Evolutionary conservation across 2,113 vertebrate genomes (phyloP), one percentile per base, ranked within the genome.

Genomic region (Rhinoptilus africanus): DNA sequence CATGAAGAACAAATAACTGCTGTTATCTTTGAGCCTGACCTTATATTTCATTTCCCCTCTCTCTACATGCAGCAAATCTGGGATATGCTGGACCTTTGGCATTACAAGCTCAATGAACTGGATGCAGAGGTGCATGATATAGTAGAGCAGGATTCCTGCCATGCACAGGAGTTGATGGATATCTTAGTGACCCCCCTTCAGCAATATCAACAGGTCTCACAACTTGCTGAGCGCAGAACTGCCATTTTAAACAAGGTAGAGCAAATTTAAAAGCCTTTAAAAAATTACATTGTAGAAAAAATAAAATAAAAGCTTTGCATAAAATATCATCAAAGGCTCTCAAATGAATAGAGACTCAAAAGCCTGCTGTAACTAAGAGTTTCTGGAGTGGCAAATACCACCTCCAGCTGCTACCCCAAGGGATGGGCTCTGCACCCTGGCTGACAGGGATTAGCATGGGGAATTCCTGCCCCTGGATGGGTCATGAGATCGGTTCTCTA

Each of bases 11-110:
- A 90, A 93, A 67, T 62, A 88, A 54, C 7, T 82, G 41, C 26
- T 68, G 7, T 59, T 81, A 21, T 10, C 51, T 76, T 78, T 66
- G 48, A 60, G 37, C 23, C 39, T 91, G 68, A 75, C 63, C 47
- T 60, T 47, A 4, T 34, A 14, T 56, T 92, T 85, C 27, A 22
- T 93, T 94, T 85, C 23, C n/a, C 6, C 17, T 79, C 17, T 97
- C 63, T 88, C 57, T 56, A 19, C 68, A 8, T 88, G 56, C 97
- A 99, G 99, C 96, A 97, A 88, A 97, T 99, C 30, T 99, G 99
- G 99, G 99, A 99, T 21, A 98, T 99, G 97, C 94, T 99, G 53
- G 99, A 99, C 22, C 74, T 95, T 50, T 99, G 99, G 98, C 99
- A 99, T 95, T 98, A 99, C 47, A 97, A 97, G 54, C 93, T 99